Evolutionary conservation across 1,140 invertebrate species (phyloP).

Genomic region (Lithobius niger): DNA sequence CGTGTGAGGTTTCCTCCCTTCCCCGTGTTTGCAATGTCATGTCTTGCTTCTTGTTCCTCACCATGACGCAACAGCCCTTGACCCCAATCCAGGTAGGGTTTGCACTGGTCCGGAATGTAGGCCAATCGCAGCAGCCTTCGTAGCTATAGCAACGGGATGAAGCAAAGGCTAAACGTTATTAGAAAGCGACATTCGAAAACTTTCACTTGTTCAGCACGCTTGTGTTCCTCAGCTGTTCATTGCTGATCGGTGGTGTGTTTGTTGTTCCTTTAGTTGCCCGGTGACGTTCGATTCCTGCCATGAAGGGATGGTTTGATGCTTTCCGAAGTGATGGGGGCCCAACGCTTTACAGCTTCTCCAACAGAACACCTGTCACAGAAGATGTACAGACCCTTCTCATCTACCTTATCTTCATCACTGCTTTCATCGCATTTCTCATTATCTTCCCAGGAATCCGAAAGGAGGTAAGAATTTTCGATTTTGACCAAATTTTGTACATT

Average conservation of each 20-base stretch:
- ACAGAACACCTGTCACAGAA: conserved; percentile 80
- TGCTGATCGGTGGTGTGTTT: neutral
- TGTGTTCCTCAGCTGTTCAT: neutral
- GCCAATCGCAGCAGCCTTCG: neutral
- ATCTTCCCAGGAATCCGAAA: conserved; percentile 89
- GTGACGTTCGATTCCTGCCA: conserved; percentile 26
- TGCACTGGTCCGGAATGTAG: neutral
- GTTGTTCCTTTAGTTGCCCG: neutral
- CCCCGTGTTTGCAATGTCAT: no score
- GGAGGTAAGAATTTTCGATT: conserved; percentile 77
- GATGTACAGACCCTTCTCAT: conserved; percentile 74
- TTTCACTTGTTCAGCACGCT: neutral
- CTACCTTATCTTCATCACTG: conserved; percentile 69
- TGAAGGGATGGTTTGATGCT: conserved; percentile 86
- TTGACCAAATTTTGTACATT: no score
- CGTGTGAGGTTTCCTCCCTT: no score
- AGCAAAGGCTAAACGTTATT: neutral
- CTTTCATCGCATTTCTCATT: conserved; percentile 81
- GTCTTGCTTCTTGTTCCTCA: no score
- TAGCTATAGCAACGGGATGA: neutral
- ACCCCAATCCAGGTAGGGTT: neutral
- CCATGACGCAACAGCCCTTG: conserved; percentile 4
- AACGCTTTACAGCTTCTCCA: conserved; percentile 79
- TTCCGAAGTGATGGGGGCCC: conserved; percentile 85
- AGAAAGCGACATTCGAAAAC: neutral